phyloP scores from a whole-genome alignment of 1,140 invertebrate genomes.

The Temnothorax longispinosus region DNA sequence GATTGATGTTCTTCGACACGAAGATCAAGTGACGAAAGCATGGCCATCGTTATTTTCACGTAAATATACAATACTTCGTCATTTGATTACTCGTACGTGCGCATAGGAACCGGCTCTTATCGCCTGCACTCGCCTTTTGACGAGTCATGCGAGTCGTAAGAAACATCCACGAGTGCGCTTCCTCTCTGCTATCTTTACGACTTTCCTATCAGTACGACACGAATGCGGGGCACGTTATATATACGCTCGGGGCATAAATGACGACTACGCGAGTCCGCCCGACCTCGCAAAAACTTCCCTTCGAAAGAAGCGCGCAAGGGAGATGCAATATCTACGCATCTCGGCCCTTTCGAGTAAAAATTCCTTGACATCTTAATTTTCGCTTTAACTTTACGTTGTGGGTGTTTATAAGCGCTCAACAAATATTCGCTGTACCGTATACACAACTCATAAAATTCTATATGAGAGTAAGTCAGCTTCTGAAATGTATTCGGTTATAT shows the following conservation, averaged over 20 bases:
- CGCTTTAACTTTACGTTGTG: background rate
- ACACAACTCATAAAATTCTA: background rate
- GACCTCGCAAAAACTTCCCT: slow-evolving; percentile 26
- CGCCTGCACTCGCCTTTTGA: slow-evolving; percentile 42
- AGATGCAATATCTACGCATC: background rate
- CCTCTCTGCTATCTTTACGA: slow-evolving; percentile 71
- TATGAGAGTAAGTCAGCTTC: background rate
- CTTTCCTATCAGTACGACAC: slow-evolving; percentile 71
- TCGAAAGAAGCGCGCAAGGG: background rate
- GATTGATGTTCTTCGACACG: background rate
- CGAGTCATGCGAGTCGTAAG: slow-evolving; percentile 23
- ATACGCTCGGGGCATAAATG: slow-evolving; percentile 60
- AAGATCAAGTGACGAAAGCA: background rate
- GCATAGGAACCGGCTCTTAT: slow-evolving; percentile 46
- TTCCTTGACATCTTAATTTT: background rate
- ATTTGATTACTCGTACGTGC: slow-evolving; percentile 10
- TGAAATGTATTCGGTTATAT: slow-evolving; percentile 7
- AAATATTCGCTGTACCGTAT: background rate
- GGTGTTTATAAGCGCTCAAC: background rate
- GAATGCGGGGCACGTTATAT: slow-evolving; percentile 65
- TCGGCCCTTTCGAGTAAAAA: background rate
- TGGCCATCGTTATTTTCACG: slow-evolving; percentile 1
- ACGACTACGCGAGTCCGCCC: background rate
- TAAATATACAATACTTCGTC: background rate
- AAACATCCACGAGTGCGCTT: slow-evolving; percentile 38